Conservation (phyloP, 2,797 vertebrate genomes). For the Lagocephalus sceleratus region DNA sequence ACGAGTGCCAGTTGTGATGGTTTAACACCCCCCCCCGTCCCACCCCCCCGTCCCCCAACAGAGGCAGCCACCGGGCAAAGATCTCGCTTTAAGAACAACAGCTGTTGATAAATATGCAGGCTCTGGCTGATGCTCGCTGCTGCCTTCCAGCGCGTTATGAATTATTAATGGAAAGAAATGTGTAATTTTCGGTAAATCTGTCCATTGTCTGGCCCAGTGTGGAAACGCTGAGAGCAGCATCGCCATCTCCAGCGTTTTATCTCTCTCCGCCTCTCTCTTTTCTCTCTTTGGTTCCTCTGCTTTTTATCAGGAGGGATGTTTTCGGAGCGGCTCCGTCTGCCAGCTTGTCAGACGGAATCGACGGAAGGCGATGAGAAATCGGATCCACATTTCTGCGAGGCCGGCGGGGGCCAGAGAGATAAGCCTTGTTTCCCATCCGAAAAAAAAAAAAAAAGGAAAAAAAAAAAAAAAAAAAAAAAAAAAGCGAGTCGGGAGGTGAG, state of each 20-base stretch:
- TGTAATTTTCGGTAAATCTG: constrained; percentile 9
- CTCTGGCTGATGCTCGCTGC: constrained; percentile 27
- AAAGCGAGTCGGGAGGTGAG: too few relatives aligned
- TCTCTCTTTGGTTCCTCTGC: constrained; percentile 1
- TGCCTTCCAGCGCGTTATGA: constrained; percentile 25
- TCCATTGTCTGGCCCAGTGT: too few relatives aligned
- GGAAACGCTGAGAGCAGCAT: too few relatives aligned
- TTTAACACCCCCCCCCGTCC: constrained; percentile 27
- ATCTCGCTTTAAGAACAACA: constrained; percentile 26
- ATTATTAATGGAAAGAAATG: constrained; percentile 26
- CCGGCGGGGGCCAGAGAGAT: constrained; percentile 1
- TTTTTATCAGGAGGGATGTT: constrained; percentile 21
- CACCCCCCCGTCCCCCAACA: background rate
- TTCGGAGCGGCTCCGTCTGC: constrained; percentile 7
- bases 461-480: too few relatives aligned
- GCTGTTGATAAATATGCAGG: constrained; percentile 27
- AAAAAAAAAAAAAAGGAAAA: too few relatives aligned
- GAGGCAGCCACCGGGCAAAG: too few relatives aligned
- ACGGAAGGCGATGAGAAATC: constrained; percentile 12
- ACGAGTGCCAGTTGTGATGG: constrained; percentile 52
- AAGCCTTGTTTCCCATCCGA: too few relatives aligned
- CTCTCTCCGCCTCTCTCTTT: constrained; percentile 17
- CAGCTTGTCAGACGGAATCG: constrained; percentile 23
- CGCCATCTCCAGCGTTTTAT: constrained; percentile 1
- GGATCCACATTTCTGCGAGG: constrained; percentile 23